Evolutionary conservation across 2,797 vertebrate species (phyloP), one percentile per base, ranked within the genome.

Genomic region (Propithecus perrieri): DNA sequence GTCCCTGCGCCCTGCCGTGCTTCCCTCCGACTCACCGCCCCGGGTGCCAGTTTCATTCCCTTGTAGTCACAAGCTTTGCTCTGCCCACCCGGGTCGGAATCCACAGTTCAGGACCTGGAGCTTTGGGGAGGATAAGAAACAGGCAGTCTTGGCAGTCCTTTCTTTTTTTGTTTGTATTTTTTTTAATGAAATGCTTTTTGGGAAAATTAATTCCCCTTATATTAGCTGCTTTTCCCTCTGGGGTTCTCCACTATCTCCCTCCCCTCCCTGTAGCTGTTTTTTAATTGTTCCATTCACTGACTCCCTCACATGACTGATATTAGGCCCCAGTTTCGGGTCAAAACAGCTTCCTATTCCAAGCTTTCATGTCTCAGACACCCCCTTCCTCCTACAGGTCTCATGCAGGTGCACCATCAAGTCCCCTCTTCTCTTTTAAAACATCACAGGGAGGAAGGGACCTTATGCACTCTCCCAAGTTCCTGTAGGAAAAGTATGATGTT

Each of bases 261-360:
- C 22, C 12, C 7, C 14, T 38, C 69, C 50, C 43, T 46, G 33
- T 38, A 57, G 35, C 13, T 46, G 24, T 41, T 46, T 35, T 46
- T 48, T 79, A 55, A 67, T 17, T 35, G 11, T 57, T 41, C 72
- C 30, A 14, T 79, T 90, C 33, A 35, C n/a, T 75, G 48, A 78
- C 12, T 61, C 69, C 76, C 55, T 38, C 48, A 13, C 61, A 30
- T 20, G 41, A 55, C 76, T 46, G 10, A n/a, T 28, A 33, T 11
- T 28, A 67, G 80, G 63, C 67, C 35, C 78, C 69, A 76, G 71
- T 48, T 95, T 85, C 71, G 20, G 30, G 20, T 87, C 72, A 72
- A 59, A 92, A 75, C 30, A 33, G 13, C 59, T 67, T 81, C 48
- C 35, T 63, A 5, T 80, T 41, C 93, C 92, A 78, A 78, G 43